These are phyloP conservation scores for Ostrea edulis DNA, from an alignment of 1,140 invertebrate species.

Conservation along the genomic window DNA sequence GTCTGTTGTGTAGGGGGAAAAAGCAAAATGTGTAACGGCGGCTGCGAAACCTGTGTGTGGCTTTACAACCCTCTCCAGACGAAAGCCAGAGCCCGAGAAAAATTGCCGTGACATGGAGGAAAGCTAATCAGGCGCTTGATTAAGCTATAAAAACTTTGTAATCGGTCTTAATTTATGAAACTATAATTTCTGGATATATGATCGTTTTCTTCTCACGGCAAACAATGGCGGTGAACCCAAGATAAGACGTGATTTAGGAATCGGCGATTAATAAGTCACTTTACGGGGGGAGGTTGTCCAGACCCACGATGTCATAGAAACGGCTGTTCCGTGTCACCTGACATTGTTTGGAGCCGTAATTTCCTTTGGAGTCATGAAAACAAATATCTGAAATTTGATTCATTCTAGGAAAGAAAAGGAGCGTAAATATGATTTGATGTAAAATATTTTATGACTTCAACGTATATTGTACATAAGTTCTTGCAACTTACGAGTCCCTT, in stretches of 20 bases:
- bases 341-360: background rate
- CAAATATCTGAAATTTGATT: no score
- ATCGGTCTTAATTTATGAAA: slow-evolving; percentile 35
- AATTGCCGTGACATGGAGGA: slow-evolving; percentile 25
- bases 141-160: slow-evolving; percentile 24
- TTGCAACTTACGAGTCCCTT: no score
- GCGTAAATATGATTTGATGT: no score
- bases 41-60: slow-evolving; percentile 24
- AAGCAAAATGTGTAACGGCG: slow-evolving; percentile 19
- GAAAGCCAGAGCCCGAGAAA: slow-evolving; percentile 30
- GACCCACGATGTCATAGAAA: background rate
- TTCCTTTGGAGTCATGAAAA: no score
- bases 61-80: slow-evolving; percentile 10
- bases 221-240: slow-evolving; percentile 11
- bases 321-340: background rate
- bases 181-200: slow-evolving; percentile 38
- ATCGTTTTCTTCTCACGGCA: slow-evolving; percentile 34
- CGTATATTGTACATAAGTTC: no score
- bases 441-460: no score
- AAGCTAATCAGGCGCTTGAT: slow-evolving; percentile 35
- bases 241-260: slow-evolving; percentile 35
- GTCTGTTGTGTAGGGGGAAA: slow-evolving; percentile 1
- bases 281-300: background rate
- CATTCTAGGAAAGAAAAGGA: no score
- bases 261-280: slow-evolving; percentile 1